Evolutionary conservation across 2,888 invertebrate species (phyloP).

Genomic region (Trisateles emortualis): DNA sequence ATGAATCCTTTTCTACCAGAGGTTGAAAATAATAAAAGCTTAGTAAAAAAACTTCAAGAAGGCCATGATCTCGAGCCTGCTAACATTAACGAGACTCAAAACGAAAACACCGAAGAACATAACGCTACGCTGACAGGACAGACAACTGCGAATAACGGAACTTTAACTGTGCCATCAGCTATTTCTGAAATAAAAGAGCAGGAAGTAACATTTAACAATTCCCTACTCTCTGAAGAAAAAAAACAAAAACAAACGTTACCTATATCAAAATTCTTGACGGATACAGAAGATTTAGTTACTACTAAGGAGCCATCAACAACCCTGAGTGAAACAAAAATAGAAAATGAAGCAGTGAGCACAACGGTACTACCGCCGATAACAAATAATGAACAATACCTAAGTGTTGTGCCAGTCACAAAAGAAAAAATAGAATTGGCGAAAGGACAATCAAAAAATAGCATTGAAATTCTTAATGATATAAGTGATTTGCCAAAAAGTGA

Average conservation of each 20-base stretch:
- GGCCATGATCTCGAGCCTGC: slow-evolving; percentile 81
- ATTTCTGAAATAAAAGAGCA: slow-evolving; percentile 29
- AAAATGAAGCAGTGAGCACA: slow-evolving; percentile 38
- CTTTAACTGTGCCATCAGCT: slow-evolving; percentile 25
- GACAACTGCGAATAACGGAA: slow-evolving; percentile 5
- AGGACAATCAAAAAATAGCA: slow-evolving; percentile 65
- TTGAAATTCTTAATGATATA: slow-evolving; percentile 76
- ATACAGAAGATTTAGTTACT: slow-evolving; percentile 76
- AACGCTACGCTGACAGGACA: background rate
- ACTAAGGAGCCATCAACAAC: slow-evolving; percentile 48
- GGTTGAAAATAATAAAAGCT: slow-evolving; percentile 87
- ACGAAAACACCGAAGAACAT: slow-evolving; percentile 66
- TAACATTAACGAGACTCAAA: slow-evolving; percentile 78
- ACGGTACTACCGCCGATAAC: slow-evolving; percentile 29
- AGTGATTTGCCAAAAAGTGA: slow-evolving; percentile 83
- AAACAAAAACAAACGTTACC: slow-evolving; percentile 50
- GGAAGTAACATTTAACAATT: slow-evolving; percentile 46
- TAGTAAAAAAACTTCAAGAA: slow-evolving; percentile 87
- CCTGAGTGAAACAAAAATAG: slow-evolving; percentile 36
- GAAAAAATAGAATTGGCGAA: slow-evolving; percentile 62
- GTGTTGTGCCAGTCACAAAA: slow-evolving; percentile 73
- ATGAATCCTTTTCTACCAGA: slow-evolving; percentile 91
- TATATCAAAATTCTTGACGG: slow-evolving; percentile 71
- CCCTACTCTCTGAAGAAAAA: slow-evolving; percentile 50
- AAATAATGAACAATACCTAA: slow-evolving; percentile 64